These are phyloP conservation scores for Clarias platycephalus DNA, from an alignment of 2,797 vertebrate genomes.

Conservation along the genomic window DNA sequence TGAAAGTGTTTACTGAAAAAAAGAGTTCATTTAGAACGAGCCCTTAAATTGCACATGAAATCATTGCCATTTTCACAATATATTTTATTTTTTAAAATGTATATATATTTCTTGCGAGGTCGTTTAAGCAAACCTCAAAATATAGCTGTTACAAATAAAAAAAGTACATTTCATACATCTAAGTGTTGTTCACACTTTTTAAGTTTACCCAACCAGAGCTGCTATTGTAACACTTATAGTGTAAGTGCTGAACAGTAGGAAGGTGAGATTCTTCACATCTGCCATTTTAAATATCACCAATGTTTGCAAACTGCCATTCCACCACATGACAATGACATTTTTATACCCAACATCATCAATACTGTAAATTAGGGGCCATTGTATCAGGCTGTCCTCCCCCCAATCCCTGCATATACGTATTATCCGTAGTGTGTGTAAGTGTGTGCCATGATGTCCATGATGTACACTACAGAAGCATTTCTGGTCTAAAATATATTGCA, in stretches of 20 bases:
- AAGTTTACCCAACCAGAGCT: not conserved
- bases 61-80: too few species aligned
- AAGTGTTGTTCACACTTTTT: not conserved
- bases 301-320: not conserved
- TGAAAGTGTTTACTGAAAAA: too few species aligned
- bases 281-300: not conserved
- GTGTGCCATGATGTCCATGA: too few species aligned
- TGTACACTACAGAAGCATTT: not conserved
- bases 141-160: not conserved
- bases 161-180: not conserved
- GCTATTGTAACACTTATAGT: conserved; percentile 21
- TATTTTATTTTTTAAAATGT: not conserved
- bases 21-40: too few species aligned
- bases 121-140: not conserved
- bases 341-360: too few species aligned
- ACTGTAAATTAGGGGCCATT: not conserved
- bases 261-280: conserved; percentile 24
- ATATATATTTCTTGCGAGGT: too few species aligned
- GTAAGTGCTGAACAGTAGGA: conserved; percentile 7
- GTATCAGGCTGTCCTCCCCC: not conserved
- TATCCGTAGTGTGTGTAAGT: too few species aligned
- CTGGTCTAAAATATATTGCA: not conserved
- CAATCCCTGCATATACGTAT: too few species aligned
- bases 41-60: too few species aligned
- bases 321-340: not conserved